phyloP scores from a whole-genome alignment of 2,797 vertebrate species.

The Sebastes hubbsi region DNA sequence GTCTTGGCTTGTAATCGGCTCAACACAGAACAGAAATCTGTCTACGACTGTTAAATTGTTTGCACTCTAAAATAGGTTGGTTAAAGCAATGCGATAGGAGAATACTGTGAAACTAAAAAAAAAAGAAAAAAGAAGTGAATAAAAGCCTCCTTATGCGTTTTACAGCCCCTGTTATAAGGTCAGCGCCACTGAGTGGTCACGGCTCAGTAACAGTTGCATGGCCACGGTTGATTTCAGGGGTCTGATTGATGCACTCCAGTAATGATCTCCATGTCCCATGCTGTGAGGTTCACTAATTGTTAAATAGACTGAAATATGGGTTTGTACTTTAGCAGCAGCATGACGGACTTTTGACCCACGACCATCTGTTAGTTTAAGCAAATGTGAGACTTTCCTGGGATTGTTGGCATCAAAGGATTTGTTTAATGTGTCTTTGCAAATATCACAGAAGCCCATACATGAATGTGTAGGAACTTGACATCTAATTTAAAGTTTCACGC shows the following conservation, averaged over 20 bases:
- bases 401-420: conserved; percentile 6
- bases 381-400: conserved; percentile 2
- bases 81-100: conserved; percentile 13
- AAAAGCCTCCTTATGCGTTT: conserved; percentile 71
- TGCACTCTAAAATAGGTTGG: background rate
- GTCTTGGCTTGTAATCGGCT: conserved; percentile 12
- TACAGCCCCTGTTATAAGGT: conserved; percentile 75
- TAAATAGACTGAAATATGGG: conserved; percentile 75
- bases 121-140: conserved; percentile 18
- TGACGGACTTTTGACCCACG: conserved; percentile 31
- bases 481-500: background rate
- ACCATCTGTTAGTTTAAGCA: conserved; percentile 46
- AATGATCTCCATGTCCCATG: conserved; percentile 72
- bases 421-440: background rate
- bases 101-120: conserved; percentile 5
- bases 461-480: background rate
- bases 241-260: conserved; percentile 78
- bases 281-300: conserved; percentile 76
- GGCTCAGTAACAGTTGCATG: conserved; percentile 52
- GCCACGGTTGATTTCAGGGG: conserved; percentile 62
- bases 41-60: conserved; percentile 12
- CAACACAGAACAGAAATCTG: background rate
- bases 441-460: background rate
- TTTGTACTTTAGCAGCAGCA: conserved; percentile 54
- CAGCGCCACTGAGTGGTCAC: conserved; percentile 59